These are phyloP conservation scores for Daktulosphaira vitifoliae DNA, from an alignment of 1,140 invertebrate genomes.

Conservation along the genomic window DNA sequence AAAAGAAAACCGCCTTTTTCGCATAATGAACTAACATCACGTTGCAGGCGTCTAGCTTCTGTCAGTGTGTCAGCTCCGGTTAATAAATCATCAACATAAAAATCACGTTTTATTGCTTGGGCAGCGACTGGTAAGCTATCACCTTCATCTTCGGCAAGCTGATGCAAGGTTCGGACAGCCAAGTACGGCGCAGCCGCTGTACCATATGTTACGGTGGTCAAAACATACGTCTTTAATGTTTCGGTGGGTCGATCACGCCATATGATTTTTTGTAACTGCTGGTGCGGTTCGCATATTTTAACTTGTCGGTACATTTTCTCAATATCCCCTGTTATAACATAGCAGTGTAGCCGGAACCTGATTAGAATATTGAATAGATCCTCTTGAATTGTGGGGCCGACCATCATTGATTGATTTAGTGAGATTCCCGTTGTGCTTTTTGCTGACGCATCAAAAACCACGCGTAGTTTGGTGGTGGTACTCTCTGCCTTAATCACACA, in stretches of 20 bases:
- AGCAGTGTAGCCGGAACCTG: slow-evolving; percentile 39
- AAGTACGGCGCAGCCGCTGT: slow-evolving; percentile 40
- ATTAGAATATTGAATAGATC: slow-evolving; percentile 40
- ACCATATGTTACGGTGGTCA: no score
- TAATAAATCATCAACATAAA: slow-evolving; percentile 38
- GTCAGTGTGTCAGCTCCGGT: slow-evolving; percentile 34
- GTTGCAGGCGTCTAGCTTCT: slow-evolving; percentile 35
- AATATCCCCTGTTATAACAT: slow-evolving; percentile 43
- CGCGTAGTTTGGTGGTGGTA: slow-evolving; percentile 35
- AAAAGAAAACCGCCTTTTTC: slow-evolving; percentile 37
- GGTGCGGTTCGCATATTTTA: slow-evolving; percentile 37
- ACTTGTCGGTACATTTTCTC: slow-evolving; percentile 44
- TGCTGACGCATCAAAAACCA: slow-evolving; percentile 42
- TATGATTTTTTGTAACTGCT: slow-evolving; percentile 39
- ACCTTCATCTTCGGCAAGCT: slow-evolving; percentile 41
- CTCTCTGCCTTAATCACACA: slow-evolving; percentile 36
- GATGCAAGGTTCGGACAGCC: slow-evolving; percentile 41
- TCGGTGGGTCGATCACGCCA: slow-evolving; percentile 41
- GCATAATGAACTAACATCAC: slow-evolving; percentile 36
- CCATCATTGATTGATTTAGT: slow-evolving; percentile 41
- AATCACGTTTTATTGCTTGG: slow-evolving; percentile 35
- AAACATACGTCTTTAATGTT: no score
- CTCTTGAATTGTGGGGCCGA: slow-evolving; percentile 37
- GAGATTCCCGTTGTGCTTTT: slow-evolving; percentile 37
- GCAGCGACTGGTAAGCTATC: slow-evolving; percentile 36